Conservation (phyloP, 1,140 invertebrate species). For the Lethrus apterus region DNA sequence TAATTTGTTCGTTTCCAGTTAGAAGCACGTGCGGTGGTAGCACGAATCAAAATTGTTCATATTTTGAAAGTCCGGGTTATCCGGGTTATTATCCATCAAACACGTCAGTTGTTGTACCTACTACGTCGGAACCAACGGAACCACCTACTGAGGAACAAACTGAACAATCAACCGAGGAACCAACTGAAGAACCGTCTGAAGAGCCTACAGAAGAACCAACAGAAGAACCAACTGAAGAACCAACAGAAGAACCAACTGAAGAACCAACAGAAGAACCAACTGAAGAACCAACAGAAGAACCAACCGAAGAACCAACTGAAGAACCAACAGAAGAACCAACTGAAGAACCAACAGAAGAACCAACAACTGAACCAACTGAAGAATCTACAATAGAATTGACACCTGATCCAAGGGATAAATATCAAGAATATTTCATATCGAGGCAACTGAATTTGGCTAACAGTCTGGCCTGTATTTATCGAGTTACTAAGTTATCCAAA, state of each 20-base stretch:
- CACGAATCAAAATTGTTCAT: conserved; percentile 36
- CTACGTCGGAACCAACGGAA: background rate
- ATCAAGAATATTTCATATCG: conserved; percentile 2
- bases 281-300: background rate
- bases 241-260: background rate
- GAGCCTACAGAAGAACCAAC: background rate
- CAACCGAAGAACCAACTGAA: background rate
- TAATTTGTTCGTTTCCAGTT: conserved; percentile 41
- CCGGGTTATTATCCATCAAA: conserved; percentile 38
- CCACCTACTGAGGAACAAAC: background rate
- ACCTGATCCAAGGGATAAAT: background rate
- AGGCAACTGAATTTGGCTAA: conserved; percentile 38
- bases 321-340: background rate
- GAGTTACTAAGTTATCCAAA: conserved; percentile 50
- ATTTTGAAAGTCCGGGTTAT: conserved; percentile 54
- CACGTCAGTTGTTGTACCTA: background rate
- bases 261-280: background rate
- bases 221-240: background rate
- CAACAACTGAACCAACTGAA: background rate
- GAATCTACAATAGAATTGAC: background rate
- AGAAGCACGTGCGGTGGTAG: conserved; percentile 49
- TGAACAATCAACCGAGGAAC: background rate
- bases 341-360: background rate
- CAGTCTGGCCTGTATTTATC: conserved; percentile 52
- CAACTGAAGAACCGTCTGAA: background rate